Evolutionary conservation across 2,113 vertebrate genomes (phyloP).

Genomic region (Oncorhynchus clarkii): DNA sequence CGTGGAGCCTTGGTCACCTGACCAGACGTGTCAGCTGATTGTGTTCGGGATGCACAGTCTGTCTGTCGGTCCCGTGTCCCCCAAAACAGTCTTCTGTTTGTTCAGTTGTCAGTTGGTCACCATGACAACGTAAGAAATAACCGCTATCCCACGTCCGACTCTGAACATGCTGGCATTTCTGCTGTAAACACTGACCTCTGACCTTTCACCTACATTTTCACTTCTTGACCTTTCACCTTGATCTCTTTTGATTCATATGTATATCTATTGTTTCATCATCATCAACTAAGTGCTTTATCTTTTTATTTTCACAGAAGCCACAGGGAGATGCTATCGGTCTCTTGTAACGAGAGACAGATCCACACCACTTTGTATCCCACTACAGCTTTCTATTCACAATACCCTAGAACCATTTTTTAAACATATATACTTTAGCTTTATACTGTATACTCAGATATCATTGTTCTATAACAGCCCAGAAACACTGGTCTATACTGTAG

Average conservation of each 20-base stretch:
- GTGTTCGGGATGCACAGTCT: constrained; percentile 37
- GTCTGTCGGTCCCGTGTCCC: constrained; percentile 13
- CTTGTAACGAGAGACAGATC: constrained; percentile 23
- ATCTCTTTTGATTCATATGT: constrained; percentile 16
- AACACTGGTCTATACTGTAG: constrained; percentile 8
- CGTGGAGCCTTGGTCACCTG: constrained; percentile 34
- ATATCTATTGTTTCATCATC: constrained; percentile 12
- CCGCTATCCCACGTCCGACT: not conserved
- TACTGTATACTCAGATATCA: constrained; percentile 64
- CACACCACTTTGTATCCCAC: constrained; percentile 7
- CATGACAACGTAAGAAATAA: not conserved
- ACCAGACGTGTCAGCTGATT: constrained; percentile 54
- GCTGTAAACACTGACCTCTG: constrained; percentile 65
- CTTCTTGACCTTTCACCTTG: constrained; percentile 27
- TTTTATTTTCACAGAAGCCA: not conserved
- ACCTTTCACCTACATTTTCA: constrained; percentile 15
- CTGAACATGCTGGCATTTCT: constrained; percentile 34
- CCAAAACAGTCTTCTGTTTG: constrained; percentile 22
- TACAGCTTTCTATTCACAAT: constrained; percentile 61
- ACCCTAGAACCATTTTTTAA: constrained; percentile 60
- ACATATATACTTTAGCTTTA: constrained; percentile 64
- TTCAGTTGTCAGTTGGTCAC: not conserved
- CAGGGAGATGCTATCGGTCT: constrained; percentile 14
- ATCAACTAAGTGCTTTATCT: constrained; percentile 27
- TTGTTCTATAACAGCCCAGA: constrained; percentile 41